Percentiles rank a stretch among this genome's conserved stretches.
phyloP scores from a whole-genome alignment of 1,140 invertebrate species.

The Thaumatotibia leucotreta region DNA sequence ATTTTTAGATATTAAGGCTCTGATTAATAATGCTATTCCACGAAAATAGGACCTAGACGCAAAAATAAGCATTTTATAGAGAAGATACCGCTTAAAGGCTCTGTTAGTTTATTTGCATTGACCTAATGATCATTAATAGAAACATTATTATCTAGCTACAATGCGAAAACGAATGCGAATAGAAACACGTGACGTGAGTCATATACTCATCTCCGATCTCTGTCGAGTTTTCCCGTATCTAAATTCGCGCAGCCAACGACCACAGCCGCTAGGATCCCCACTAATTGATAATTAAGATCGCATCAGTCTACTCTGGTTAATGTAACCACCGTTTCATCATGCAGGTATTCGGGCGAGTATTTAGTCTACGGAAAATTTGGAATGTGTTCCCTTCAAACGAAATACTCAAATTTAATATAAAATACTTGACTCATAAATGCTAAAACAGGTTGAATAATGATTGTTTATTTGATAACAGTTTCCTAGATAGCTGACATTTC shows the following conservation, averaged over 20 bases:
- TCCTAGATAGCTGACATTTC: not conserved
- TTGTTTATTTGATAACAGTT: not conserved
- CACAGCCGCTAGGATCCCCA: constrained; percentile 19
- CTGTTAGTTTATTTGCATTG: too few species aligned
- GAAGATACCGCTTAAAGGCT: too few species aligned
- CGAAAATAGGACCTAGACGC: too few species aligned
- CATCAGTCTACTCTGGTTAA: not conserved
- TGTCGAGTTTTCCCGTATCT: constrained; percentile 53
- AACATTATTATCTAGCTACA: too few species aligned
- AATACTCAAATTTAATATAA: not conserved
- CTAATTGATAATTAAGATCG: constrained; percentile 14
- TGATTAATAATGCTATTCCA: too few species aligned
- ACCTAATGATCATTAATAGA: too few species aligned
- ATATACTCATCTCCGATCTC: constrained; percentile 39
- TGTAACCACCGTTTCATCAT: not conserved
- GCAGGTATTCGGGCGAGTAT: not conserved
- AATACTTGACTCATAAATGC: not conserved
- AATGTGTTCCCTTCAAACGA: not conserved
- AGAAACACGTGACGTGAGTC: not conserved
- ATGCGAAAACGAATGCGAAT: too few species aligned
- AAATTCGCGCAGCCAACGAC: constrained; percentile 62
- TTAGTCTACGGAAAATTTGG: not conserved
- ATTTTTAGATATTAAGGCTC: too few species aligned
- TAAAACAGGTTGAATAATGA: not conserved
- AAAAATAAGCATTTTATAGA: too few species aligned